A percentile compares a stretch with the other conserved stretches of the same genome.
Conservation (phyloP, 2,888 invertebrate species). For the Cremastinae sp. region DNA sequence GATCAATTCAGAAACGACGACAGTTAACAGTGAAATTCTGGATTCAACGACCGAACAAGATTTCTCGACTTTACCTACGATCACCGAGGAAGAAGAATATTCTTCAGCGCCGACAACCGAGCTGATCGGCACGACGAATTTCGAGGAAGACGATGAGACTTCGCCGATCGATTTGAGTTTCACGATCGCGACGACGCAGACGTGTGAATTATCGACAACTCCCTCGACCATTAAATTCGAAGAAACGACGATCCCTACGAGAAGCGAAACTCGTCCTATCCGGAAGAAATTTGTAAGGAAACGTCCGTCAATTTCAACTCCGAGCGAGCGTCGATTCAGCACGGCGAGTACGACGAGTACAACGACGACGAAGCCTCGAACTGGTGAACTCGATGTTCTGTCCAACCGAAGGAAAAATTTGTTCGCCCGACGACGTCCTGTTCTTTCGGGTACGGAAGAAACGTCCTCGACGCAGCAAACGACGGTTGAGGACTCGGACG, state of each 20-base stretch:
- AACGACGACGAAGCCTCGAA: background rate
- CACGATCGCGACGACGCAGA: background rate
- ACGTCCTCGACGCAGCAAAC: slow-evolving; percentile 48
- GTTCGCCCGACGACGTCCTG: slow-evolving; percentile 69
- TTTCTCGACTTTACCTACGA: background rate
- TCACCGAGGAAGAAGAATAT: too few relatives aligned
- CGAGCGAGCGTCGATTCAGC: slow-evolving; percentile 37
- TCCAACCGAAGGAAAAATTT: slow-evolving; percentile 70
- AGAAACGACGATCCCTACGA: slow-evolving; percentile 24
- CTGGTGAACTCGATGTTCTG: slow-evolving; percentile 34
- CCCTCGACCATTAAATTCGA: background rate
- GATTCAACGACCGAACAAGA: background rate
- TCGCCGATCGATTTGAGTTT: background rate
- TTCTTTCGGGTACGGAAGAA: slow-evolving; percentile 58
- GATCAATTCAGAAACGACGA: background rate
- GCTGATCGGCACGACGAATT: slow-evolving; percentile 29
- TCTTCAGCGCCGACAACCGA: background rate
- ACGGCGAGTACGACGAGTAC: slow-evolving; percentile 40
- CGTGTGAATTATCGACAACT: slow-evolving; percentile 37
- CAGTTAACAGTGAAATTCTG: slow-evolving; percentile 24
- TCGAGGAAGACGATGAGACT: slow-evolving; percentile 22
- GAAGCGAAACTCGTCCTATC: slow-evolving; percentile 60
- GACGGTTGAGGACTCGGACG: slow-evolving; percentile 29
- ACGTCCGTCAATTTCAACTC: slow-evolving; percentile 59
- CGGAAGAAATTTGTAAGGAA: slow-evolving; percentile 71